Base-by-base conservation (phyloP, 2,888 invertebrate genomes). In the Enchytraeus crypticus region DNA sequence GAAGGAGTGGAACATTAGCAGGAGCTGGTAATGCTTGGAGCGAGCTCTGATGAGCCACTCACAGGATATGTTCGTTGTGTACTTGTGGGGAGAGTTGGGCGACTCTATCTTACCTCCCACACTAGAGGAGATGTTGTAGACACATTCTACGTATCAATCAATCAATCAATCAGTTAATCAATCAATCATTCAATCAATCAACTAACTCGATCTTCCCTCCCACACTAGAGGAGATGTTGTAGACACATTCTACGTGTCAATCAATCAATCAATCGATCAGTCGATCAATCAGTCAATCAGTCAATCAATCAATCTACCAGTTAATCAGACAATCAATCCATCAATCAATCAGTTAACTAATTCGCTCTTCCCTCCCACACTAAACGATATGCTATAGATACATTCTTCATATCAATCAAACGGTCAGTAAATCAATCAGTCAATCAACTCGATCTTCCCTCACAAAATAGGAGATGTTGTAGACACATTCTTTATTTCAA, bases 1-100 rank as follows among this genome's bases (percentile, higher is more conserved):
- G 77, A 98, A 93, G n/a, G 46, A 55, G 68, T 61, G 57, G 79
- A 97, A 91, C 79, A 90, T 88, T 75, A 98, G 85, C 77, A 96
- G 85, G 73, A 98, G 87, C 76, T 88, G 86, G 79, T 90, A 89
- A 71, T 87, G 87, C 34, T 88, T 87, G 70, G 88, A 85, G 63
- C 88, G 85, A 63, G 91, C 92, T 66, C 86, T 87, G 75, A 98
- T 89, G 78, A 88, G 89, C 97, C 97, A 98, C 81, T 96, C 92
- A 82, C 97, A 98, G 66, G 89, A 90, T 2, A 70, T 71, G 74
- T 71, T 70, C 47, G 79, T 72, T 54, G 88, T 88, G 82, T 97
- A 97, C 72, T 91, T 88, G 64, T 86, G 84, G 57, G 95, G 95
- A 27, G 54, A 51, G 34, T 56, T 57, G 58, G 95, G 95, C 69